These are phyloP conservation scores for Oryctes rhinoceros DNA, from an alignment of 1,140 invertebrate species.

Conservation along the genomic window DNA sequence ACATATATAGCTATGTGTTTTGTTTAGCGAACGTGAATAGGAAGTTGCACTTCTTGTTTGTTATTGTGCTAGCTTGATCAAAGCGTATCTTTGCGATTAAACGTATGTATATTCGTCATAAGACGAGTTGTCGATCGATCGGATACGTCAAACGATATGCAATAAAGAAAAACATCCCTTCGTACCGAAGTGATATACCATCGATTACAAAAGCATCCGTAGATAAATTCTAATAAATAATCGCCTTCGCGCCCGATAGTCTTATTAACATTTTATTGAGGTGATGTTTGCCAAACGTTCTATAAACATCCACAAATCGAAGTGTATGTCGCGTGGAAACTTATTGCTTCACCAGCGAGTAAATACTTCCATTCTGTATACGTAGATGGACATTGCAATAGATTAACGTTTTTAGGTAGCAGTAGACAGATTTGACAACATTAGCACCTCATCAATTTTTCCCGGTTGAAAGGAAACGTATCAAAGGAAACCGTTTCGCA, in stretches of 20 bases:
- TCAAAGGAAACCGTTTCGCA: no score
- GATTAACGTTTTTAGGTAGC: background rate
- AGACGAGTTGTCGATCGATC: background rate
- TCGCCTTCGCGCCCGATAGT: background rate
- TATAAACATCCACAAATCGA: background rate
- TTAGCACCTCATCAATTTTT: no score
- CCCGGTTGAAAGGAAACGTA: no score
- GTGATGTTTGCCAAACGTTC: background rate
- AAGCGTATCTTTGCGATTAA: background rate
- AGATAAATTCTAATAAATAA: background rate
- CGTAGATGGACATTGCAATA: background rate
- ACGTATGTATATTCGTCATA: background rate
- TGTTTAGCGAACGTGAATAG: background rate
- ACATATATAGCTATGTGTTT: background rate
- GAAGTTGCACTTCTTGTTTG: background rate
- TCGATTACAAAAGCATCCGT: background rate
- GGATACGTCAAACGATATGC: background rate
- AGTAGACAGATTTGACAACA: background rate
- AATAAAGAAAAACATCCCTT: background rate
- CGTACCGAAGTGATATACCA: background rate
- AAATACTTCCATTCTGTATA: conserved; percentile 6
- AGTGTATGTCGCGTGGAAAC: background rate
- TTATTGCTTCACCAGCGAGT: conserved; percentile 3
- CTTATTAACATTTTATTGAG: conserved; percentile 1
- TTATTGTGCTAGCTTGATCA: background rate